phyloP scores from a whole-genome alignment of 1,140 invertebrate genomes.

The Drosophila sp. region DNA sequence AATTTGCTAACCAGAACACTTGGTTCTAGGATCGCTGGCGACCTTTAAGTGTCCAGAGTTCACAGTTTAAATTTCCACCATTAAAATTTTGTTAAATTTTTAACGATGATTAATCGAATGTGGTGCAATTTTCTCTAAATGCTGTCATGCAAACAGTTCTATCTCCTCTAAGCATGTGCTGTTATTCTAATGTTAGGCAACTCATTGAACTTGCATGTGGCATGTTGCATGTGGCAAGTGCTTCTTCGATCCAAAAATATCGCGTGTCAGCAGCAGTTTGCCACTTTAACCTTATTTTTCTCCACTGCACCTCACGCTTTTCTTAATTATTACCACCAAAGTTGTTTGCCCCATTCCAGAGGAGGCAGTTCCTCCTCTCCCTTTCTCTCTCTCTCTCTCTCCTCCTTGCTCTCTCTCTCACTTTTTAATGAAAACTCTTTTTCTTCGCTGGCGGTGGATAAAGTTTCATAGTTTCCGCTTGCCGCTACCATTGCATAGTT shows the following conservation, averaged over 20 bases:
- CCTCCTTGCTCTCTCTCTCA: background rate
- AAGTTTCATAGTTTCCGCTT: conserved; percentile 31
- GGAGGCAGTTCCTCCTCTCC: background rate
- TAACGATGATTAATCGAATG: background rate
- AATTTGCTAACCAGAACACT: background rate
- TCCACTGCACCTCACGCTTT: conserved; percentile 22
- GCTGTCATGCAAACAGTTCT: conserved; percentile 6
- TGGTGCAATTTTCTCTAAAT: background rate
- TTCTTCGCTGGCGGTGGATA: background rate
- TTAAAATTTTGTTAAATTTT: background rate
- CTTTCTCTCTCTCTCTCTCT: background rate
- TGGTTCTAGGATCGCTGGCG: background rate
- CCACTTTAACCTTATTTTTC: conserved; percentile 27
- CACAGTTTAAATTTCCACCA: background rate
- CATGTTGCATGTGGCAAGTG: conserved; percentile 10
- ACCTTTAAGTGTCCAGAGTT: background rate
- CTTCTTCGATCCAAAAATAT: conserved; percentile 1
- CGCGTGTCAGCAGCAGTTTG: conserved; percentile 1
- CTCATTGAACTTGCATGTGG: conserved; percentile 18
- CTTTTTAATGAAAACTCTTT: conserved; percentile 5
- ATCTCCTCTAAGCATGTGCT: background rate
- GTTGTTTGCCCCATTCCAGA: background rate
- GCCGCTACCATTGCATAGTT: conserved; percentile 6
- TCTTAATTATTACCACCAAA: conserved; percentile 9
- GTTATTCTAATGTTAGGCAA: background rate